These are phyloP conservation scores for Sapayoa aenigma DNA, from an alignment of 2,113 vertebrate species.

Conservation along the genomic window DNA sequence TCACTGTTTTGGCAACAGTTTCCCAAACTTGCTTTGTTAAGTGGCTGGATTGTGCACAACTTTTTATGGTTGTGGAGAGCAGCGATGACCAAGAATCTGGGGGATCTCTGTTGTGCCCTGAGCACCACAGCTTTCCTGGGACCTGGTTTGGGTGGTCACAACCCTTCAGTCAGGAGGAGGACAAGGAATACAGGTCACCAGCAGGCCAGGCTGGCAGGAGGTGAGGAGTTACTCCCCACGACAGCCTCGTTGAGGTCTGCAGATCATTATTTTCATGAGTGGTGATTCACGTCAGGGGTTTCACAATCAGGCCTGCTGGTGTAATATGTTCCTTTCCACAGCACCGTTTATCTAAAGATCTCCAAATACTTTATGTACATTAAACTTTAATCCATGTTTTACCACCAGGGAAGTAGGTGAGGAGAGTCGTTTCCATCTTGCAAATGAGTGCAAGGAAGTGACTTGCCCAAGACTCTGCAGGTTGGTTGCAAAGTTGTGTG, in stretches of 20 bases:
- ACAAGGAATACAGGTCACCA: neutral
- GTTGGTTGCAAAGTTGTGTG: neutral
- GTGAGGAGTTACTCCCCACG: neutral
- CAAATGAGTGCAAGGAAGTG: neutral
- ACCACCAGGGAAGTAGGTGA: neutral
- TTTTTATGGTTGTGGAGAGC: neutral
- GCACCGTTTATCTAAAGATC: neutral
- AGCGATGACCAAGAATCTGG: rapidly evolving
- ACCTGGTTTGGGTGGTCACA: neutral
- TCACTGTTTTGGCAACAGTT: neutral
- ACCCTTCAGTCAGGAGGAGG: neutral
- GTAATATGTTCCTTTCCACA: neutral
- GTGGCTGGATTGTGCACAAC: neutral
- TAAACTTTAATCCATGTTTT: neutral
- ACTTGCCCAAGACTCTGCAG: neutral
- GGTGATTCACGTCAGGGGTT: constrained; percentile 30
- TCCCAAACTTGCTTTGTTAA: neutral
- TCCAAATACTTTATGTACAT: neutral
- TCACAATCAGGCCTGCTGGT: neutral
- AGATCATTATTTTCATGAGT: neutral
- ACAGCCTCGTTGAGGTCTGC: neutral
- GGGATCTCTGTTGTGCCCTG: neutral
- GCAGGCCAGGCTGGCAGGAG: neutral
- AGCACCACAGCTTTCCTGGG: neutral
- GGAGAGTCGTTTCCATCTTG: neutral